phyloP scores from a whole-genome alignment of 2,888 invertebrate genomes.

The Synergus gifuensis region DNA sequence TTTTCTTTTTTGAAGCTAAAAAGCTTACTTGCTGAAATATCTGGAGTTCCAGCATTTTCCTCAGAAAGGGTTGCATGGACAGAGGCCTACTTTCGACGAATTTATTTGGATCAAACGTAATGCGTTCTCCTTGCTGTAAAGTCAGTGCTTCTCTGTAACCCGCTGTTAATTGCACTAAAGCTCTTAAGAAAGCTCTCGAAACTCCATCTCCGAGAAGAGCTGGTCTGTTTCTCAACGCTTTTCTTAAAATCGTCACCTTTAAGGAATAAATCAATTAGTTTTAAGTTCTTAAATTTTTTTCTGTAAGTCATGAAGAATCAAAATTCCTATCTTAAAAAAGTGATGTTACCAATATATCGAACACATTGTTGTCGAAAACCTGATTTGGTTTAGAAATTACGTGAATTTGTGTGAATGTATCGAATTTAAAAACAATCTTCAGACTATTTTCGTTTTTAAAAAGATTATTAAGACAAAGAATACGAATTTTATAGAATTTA shows the following conservation, averaged over 20 bases:
- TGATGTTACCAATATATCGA: no score
- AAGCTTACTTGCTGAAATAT: slow-evolving; percentile 91
- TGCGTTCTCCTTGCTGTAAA: slow-evolving; percentile 84
- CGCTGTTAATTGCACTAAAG: slow-evolving; percentile 95
- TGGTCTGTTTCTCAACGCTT: slow-evolving; percentile 87
- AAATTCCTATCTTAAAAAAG: not conserved
- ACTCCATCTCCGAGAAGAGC: slow-evolving; percentile 93
- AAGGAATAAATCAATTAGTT: not conserved
- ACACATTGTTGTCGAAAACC: no score
- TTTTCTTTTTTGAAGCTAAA: not conserved
- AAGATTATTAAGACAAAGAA: no score
- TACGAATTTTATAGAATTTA: no score
- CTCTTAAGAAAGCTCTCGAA: slow-evolving; percentile 93
- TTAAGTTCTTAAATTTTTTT: not conserved
- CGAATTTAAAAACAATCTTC: no score
- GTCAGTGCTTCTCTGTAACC: slow-evolving; percentile 95
- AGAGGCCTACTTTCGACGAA: slow-evolving; percentile 92
- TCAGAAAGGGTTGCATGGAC: slow-evolving; percentile 92
- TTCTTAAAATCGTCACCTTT: slow-evolving; percentile 86
- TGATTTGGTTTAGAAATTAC: no score
- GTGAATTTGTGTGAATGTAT: no score
- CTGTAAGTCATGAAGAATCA: not conserved
- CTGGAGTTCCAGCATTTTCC: slow-evolving; percentile 94
- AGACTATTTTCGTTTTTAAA: no score
- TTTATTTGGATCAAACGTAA: slow-evolving; percentile 91